Evolutionary conservation across 2,888 invertebrate genomes (phyloP), one percentile per base, ranked within the genome.

Genomic region (Cryptocephalus moraei): DNA sequence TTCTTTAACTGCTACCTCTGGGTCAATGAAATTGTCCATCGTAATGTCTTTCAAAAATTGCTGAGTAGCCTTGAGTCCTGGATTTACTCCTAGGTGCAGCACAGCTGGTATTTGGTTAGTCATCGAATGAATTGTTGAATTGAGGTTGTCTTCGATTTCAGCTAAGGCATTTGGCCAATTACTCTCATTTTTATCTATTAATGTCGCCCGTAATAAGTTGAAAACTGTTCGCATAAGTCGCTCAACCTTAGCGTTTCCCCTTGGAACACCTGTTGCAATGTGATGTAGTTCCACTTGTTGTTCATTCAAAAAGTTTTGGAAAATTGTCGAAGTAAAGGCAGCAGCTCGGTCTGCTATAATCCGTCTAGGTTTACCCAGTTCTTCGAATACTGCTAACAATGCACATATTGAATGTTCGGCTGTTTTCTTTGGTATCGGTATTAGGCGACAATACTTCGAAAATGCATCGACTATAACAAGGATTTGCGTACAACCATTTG

Each of bases 391-490:
- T 33, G 45, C 33, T 31, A 47, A 32, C 13, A 52, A 34, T 8
- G 52, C 56, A 31, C 33, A 33, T 31, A 52, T 50, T 39, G 50
- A 46, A 39, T 47, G 47, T 34, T 52, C 52, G n/a, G 50, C 41
- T 2, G 53, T 48, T 51, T 56, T 54, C 43, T 41, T 53, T 9
- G 40, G 34, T 44, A 53, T 52, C 33, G 52, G 51, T 36, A 39
- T 14, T 12, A 57, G 44, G 32, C 41, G 45, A 33, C 47, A 54
- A 32, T 47, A 49, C 45, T 54, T 56, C 32, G 57, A 54, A 47
- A 56, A 58, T 8, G 53, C 53, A 22, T 53, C 52, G 22, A 58
- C 53, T 14, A 49, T 48, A 9, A 55, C 53, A 1, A 55, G 40
- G 32, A 56, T 56, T 47, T 56, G 52, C 6, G 36, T 36, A 6